Evolutionary conservation across 1,140 invertebrate species (phyloP).

Genomic region (Monomorium pharaonis): DNA sequence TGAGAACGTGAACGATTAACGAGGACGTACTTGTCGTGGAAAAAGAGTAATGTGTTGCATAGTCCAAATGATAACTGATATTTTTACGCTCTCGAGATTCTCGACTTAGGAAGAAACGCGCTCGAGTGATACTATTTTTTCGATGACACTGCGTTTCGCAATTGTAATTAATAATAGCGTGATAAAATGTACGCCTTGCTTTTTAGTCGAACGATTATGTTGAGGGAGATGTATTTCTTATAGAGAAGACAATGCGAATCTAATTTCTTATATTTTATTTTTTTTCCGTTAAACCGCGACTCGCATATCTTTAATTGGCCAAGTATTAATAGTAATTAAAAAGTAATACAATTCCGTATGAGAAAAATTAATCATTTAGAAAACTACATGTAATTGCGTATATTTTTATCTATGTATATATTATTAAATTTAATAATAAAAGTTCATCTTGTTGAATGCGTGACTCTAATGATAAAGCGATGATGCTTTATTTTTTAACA

Average conservation of each 20-base stretch:
- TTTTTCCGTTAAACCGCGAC: not conserved
- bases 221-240: not conserved
- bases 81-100: conserved; percentile 38
- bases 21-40: conserved; percentile 47
- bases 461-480: not conserved
- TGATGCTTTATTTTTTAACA: not conserved
- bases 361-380: not conserved
- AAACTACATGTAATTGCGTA: not conserved
- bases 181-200: not conserved
- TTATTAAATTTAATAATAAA: not conserved
- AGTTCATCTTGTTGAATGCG: not conserved
- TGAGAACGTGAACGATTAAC: conserved; percentile 29
- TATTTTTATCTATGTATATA: not conserved
- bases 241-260: not conserved
- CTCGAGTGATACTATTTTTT: conserved; percentile 19
- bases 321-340: not conserved
- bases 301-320: not conserved
- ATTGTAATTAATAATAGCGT: conserved; percentile 14
- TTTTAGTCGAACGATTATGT: not conserved
- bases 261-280: not conserved
- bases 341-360: not conserved
- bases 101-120: not conserved
- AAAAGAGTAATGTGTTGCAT: conserved; percentile 61
- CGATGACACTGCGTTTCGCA: conserved; percentile 25
- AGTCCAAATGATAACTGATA: conserved; percentile 62